Conservation (phyloP, 2,113 vertebrate genomes). For the Ginglymostoma cirratum region DNA sequence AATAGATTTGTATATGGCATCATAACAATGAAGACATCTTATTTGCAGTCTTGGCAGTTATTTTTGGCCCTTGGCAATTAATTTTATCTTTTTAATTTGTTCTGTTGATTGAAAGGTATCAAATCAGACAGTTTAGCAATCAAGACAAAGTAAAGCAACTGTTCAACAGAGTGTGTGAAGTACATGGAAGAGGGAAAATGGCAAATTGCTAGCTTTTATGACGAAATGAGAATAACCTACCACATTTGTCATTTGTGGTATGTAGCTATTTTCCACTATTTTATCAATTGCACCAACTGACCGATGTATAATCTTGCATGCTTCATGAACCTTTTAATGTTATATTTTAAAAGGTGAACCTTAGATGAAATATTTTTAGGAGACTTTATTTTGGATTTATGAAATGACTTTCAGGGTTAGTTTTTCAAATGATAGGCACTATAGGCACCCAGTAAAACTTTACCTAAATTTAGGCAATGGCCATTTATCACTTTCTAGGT, state of each 20-base stretch:
- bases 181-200: not conserved
- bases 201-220: too few relatives aligned
- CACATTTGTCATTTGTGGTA: not conserved
- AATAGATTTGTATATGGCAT: not conserved
- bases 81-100: not conserved
- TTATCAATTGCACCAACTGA: not conserved
- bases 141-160: not conserved
- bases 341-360: not conserved
- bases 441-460: not conserved
- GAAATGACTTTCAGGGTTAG: not conserved
- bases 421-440: not conserved
- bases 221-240: not conserved
- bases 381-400: not conserved
- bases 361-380: not conserved
- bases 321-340: not conserved
- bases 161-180: not conserved
- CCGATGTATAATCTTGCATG: not conserved
- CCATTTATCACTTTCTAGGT: not conserved
- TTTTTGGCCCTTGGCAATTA: not conserved
- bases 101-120: not conserved
- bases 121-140: not conserved
- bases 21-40: not conserved
- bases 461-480: not conserved
- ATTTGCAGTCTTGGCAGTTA: not conserved
- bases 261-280: not conserved